Base-by-base conservation (phyloP, 92 coral and sea anemone genomes). In the Bergia puertoricense region DNA sequence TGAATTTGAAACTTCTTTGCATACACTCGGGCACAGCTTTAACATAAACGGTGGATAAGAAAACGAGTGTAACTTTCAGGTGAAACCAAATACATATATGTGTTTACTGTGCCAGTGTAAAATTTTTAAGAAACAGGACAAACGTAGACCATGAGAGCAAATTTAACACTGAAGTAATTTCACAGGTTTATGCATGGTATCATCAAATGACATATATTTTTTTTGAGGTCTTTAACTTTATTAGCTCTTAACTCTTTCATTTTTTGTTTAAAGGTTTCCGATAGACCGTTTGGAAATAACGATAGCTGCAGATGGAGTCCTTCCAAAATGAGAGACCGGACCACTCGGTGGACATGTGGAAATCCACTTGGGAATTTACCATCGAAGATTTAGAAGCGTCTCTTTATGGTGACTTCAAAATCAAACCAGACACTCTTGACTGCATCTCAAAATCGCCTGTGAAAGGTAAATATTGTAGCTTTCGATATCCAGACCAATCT, bases 311-410 rank as follows among this genome's bases (percentile, higher is more conserved):
- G 75, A 82, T 62, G 76, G 86, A 42, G 11, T 23, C 41, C 45
- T 69, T 45, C 76, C 22, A 46, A n/a, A 67, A 65, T 69, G 73
- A 15, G 51, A 46, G 43, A 69, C 5, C 18, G 41, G 71, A 37
- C 30, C 41, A 46, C 38, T 22, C 20, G 23, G 77, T 45, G 59
- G 59, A 46, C 87, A 84, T 71, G 38, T 45, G 78, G 87, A 71
- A 84, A 84, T 13, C 87, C 87, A 69, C 79, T 15, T 20, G 87
- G 87, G 87, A 84, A 84, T 84, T 84, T 37, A 71, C 66, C 9
- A 18, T 20, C 66, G 16, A 71, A 40, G 51, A 72, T 72, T 72
- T 84, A 38, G 44, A 84, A 73, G 43, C 42, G 8, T 54, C 54
- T 43, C 79, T 84, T 4, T 84, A 71, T n/a, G 87, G 79, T 43